Evolutionary conservation across 2,888 invertebrate species (phyloP), one percentile per base, ranked within the genome.

Genomic region (Andrena haemorrhoa): DNA sequence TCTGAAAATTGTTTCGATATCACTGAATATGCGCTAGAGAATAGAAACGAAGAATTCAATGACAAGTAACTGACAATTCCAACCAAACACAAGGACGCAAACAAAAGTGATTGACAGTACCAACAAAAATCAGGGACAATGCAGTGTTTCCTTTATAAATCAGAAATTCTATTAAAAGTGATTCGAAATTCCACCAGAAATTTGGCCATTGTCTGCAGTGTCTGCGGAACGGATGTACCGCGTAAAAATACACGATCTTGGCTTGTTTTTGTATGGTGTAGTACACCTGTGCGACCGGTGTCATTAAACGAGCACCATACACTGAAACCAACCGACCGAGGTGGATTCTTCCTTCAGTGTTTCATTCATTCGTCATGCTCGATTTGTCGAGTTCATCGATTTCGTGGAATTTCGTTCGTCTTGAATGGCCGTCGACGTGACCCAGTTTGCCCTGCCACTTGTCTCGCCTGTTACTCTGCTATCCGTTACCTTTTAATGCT

Each of bases 391-490:
- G 83, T 75, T 73, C 79, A 56, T 31, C 77, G 70, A 80, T 72
- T 90, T 88, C 89, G 69, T 75, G 71, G 89, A 89, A 90, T 86
- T 86, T 84, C 85, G 71, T 81, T 83, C 81, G 51, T 82, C 84
- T 81, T 80, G 85, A 89, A 86, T 85, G 85, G 82, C 75, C 61
- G 83, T 73, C 79, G 71, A 35, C 84, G 76, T 81, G 86, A 89
- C 86, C 86, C 74, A 41, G 60, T 68, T 58, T 86, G 85, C 76
- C 86, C 87, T 80, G 84, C 85, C 85, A 80, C 79, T 51, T 79
- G 69, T 56, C 66, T 58, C 75, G 56, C 77, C 77, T 70, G 63
- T 68, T 35, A 51, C 65, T 49, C 26, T 29, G 58, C 23, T 63
- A n/a, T 31, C 79, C 79, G 79, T 79, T 73, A 78, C n/a, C 61